phyloP scores from a whole-genome alignment of 2,888 invertebrate genomes.

The Andrena flavipes region DNA sequence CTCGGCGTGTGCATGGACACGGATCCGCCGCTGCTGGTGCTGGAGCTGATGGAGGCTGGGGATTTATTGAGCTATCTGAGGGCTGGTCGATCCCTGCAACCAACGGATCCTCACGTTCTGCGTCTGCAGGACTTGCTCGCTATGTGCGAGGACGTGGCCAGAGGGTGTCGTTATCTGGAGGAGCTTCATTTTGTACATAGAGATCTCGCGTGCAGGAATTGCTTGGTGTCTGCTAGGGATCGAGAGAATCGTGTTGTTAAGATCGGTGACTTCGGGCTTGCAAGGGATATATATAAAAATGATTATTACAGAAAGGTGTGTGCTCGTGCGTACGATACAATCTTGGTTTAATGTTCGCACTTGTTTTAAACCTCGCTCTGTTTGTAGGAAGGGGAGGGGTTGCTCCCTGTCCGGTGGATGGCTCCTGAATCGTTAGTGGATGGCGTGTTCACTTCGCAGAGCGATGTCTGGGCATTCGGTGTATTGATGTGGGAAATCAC shows the following conservation, averaged over 20 bases:
- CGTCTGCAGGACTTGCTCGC: constrained; percentile 93
- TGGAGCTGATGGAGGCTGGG: constrained; percentile 99
- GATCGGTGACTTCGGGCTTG: constrained; percentile 98
- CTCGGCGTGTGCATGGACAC: constrained; percentile 97
- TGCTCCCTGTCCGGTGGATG: constrained; percentile 99
- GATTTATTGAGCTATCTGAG: constrained; percentile 96
- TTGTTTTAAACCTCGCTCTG: constrained; percentile 8
- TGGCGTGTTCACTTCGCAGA: constrained; percentile 98
- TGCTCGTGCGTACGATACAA: not conserved
- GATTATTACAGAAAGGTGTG: constrained; percentile 97
- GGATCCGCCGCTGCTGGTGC: constrained; percentile 96
- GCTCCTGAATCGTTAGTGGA: constrained; percentile 98
- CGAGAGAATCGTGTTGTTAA: constrained; percentile 93
- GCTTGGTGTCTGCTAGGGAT: constrained; percentile 92
- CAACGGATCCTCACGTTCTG: constrained; percentile 88
- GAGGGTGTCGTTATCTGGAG: constrained; percentile 97
- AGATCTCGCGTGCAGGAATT: constrained; percentile 98
- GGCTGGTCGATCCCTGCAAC: constrained; percentile 90
- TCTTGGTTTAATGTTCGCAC: not conserved
- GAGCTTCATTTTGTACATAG: constrained; percentile 99
- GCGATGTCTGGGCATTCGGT: constrained; percentile 98
- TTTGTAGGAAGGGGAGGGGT: constrained; percentile 86
- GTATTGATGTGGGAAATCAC: constrained; percentile 98
- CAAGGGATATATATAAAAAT: constrained; percentile 98
- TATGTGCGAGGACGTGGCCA: constrained; percentile 98